Evolutionary conservation across 2,797 vertebrate genomes (phyloP).

Genomic region (Karalla daura): DNA sequence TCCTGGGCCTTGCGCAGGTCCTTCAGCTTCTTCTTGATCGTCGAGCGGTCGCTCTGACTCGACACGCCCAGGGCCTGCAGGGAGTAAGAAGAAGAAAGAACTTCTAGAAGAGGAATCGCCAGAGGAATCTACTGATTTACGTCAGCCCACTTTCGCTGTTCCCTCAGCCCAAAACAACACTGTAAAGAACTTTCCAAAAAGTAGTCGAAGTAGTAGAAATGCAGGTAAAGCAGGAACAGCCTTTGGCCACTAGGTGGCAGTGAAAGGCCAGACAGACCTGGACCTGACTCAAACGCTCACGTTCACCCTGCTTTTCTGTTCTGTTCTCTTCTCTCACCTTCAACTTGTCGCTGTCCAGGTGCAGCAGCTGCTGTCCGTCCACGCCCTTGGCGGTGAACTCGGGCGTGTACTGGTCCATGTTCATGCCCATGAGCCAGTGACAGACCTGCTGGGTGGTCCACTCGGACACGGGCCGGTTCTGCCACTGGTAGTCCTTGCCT

Average conservation of each 20-base stretch:
- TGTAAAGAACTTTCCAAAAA: too few relatives aligned
- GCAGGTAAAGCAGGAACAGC: too few relatives aligned
- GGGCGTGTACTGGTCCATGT: constrained; percentile 90
- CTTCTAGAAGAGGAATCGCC: too few relatives aligned
- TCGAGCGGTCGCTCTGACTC: constrained; percentile 90
- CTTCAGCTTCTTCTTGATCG: constrained; percentile 93
- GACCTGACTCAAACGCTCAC: background rate
- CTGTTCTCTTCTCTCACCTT: constrained; percentile 79
- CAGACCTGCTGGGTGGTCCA: constrained; percentile 93
- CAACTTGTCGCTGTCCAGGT: constrained; percentile 89
- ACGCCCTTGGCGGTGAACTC: constrained; percentile 88
- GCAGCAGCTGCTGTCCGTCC: constrained; percentile 88
- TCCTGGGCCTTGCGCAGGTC: constrained; percentile 92
- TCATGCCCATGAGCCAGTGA: constrained; percentile 92
- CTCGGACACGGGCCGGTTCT: constrained; percentile 88
- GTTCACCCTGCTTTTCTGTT: too few relatives aligned
- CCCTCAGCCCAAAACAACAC: too few relatives aligned
- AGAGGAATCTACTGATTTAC: background rate
- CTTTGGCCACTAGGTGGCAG: constrained; percentile 71
- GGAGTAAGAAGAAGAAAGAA: too few relatives aligned
- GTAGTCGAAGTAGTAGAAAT: too few relatives aligned
- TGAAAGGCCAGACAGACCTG: constrained; percentile 29
- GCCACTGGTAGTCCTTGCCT: constrained; percentile 92
- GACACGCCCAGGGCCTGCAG: constrained; percentile 87
- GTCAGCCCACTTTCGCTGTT: too few relatives aligned